Conservation (phyloP, 2,113 vertebrate genomes). For the Climacteris rufus region DNA sequence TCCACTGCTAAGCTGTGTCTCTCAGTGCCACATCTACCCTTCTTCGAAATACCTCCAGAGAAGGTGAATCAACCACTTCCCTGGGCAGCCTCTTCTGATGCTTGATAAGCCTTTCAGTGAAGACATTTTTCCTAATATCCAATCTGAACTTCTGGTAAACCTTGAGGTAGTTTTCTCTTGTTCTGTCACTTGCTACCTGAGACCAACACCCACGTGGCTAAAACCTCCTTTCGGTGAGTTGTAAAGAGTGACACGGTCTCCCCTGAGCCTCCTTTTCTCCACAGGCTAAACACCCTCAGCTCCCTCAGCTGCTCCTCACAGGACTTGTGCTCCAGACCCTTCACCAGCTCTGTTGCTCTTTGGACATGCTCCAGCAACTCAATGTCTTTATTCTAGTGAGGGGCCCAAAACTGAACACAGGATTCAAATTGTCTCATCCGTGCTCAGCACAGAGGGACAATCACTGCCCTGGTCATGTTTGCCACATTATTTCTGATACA, state of each 20-base stretch:
- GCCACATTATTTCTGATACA: background rate
- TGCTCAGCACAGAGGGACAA: background rate
- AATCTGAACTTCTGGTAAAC: background rate
- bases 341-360: fast-evolving
- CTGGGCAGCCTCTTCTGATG: background rate
- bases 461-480: background rate
- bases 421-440: background rate
- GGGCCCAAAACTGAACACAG: background rate
- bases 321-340: background rate
- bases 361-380: background rate
- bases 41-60: background rate
- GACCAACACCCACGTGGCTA: fast-evolving
- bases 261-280: background rate
- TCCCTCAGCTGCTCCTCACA: background rate
- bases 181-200: background rate
- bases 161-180: background rate
- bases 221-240: background rate
- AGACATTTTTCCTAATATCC: background rate
- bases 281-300: fast-evolving
- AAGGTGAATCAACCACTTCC: background rate
- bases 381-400: background rate
- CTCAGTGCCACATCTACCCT: background rate
- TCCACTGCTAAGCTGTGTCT: background rate
- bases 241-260: background rate
- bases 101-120: background rate